phyloP scores from a whole-genome alignment of 2,797 vertebrate species.

The Hozukius guyotensis region DNA sequence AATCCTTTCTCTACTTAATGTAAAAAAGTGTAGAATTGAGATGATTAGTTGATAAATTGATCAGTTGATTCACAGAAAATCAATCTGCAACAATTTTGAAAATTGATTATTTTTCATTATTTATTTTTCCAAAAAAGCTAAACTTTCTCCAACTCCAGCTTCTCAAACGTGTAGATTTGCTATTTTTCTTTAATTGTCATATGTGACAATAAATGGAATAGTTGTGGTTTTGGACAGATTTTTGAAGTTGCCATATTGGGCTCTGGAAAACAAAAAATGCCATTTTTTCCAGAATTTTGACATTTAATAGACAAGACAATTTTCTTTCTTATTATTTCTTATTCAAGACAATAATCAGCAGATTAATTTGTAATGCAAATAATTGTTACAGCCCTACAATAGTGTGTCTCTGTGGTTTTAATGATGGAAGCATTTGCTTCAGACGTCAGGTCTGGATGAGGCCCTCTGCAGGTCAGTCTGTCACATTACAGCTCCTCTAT shows the following conservation, averaged over 20 bases:
- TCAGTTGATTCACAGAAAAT: neutral
- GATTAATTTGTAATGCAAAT: neutral
- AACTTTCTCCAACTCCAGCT: neutral
- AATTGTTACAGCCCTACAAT: neutral
- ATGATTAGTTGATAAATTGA: neutral
- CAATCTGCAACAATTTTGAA: neutral
- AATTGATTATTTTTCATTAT: neutral
- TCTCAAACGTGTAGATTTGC: neutral
- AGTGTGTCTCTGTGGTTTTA: neutral
- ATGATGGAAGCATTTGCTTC: neutral
- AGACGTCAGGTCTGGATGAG: neutral
- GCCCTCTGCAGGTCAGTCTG: slow-evolving; percentile 33
- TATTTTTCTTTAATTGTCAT: neutral
- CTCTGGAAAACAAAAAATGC: neutral
- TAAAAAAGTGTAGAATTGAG: neutral
- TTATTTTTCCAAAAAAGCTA: neutral
- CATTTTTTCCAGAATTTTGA: neutral
- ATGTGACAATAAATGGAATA: neutral
- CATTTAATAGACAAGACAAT: neutral
- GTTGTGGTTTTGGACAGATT: neutral
- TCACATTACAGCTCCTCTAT: neutral
- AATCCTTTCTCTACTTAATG: no score
- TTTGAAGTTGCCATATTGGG: neutral
- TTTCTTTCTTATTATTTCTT: neutral
- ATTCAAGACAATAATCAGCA: neutral